Percentiles rank a stretch among this genome's conserved stretches.
Conservation (phyloP, 2,113 vertebrate species). For the Fukomys damarensis region DNA sequence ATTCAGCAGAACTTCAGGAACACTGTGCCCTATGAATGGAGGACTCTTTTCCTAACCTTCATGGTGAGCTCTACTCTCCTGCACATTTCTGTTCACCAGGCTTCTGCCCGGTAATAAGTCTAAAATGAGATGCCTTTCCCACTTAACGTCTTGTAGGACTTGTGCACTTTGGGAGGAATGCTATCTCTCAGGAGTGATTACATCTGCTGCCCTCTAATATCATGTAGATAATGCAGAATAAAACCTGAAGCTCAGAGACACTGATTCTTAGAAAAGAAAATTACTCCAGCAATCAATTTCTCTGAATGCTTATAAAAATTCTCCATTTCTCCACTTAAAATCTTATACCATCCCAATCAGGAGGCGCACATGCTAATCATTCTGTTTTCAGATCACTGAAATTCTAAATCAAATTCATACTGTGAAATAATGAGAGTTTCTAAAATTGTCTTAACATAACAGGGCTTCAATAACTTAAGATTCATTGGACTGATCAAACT, state of each 20-base stretch:
- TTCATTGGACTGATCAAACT: constrained; percentile 48
- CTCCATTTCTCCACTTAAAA: constrained; percentile 32
- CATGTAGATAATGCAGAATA: neutral
- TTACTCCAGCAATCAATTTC: neutral
- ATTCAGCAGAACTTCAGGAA: neutral
- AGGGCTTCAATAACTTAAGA: neutral
- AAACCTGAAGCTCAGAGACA: neutral
- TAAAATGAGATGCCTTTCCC: neutral
- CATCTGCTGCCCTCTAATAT: too few species aligned
- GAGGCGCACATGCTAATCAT: constrained; percentile 37
- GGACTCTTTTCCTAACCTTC: neutral
- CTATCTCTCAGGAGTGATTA: neutral
- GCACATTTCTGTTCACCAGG: neutral
- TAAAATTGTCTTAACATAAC: constrained; percentile 43
- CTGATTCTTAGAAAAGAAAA: constrained; percentile 15
- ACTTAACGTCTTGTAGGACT: neutral
- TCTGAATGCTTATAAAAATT: neutral
- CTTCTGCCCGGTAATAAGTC: neutral
- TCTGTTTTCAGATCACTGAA: constrained; percentile 58
- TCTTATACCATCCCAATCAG: constrained; percentile 47
- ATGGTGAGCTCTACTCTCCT: neutral
- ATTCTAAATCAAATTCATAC: constrained; percentile 55
- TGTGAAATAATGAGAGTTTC: constrained; percentile 67
- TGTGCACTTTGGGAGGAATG: neutral
- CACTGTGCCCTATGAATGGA: neutral